Evolutionary conservation across 2,888 invertebrate species (phyloP), one percentile per base, ranked within the genome.

Genomic region (Eupithecia dodoneata): DNA sequence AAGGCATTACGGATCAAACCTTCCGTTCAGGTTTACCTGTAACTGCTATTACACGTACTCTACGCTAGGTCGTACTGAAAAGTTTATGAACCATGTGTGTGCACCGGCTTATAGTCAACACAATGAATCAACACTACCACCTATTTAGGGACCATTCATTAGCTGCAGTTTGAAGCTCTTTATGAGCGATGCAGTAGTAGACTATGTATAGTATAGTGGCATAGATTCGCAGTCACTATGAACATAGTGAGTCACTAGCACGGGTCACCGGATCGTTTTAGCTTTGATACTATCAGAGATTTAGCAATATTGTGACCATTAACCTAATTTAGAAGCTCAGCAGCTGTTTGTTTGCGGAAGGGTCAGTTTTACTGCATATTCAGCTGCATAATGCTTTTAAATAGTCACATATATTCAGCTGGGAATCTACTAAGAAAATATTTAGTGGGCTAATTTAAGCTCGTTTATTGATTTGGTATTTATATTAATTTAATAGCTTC

Each of bases 261-360:
- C 87, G 83, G 92, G 92, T 92, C 89, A 91, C 90, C 87, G 84
- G 92, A 88, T 81, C 89, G 84, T 80, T 85, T 83, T 81, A 83
- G 83, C 82, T 83, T 88, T 87, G 86, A 85, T 87, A 84, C 86
- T 83, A 85, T 85, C 85, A 83, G 85, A 87, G 88, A 88, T 86
- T 91, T 90, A 90, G 90, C 71, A 75, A 76, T 78, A 78, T 89
- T 83, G 84, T 83, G 83, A 82, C 87, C 85, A 91, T 94, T 94
- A 93, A 94, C 94, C 94, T 83, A 93, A 83, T 88, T 94, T 87
- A 75, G 63, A 83, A 83, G 83, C 86, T 85, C 84, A 87, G 85
- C 87, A 85, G 82, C 79, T 71, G 84, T 83, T 86, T 87, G 88
- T 89, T 89, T 90, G 87, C 89, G 89, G 90, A 90, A 91, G 88